phyloP scores from a whole-genome alignment of 2,888 invertebrate genomes.

The Tetragonisca angustula region DNA sequence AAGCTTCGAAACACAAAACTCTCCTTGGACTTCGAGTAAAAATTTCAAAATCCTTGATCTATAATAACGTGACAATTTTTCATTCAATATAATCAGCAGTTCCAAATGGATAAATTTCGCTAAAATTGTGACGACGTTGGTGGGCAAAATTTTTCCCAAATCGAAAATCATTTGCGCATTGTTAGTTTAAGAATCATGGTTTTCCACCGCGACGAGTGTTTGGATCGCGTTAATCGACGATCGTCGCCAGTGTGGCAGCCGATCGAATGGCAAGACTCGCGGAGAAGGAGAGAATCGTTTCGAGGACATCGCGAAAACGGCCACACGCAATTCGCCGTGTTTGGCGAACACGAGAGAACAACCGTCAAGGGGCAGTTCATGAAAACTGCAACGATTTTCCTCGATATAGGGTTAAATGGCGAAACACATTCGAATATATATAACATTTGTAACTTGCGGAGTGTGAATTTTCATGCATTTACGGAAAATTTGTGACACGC shows the following conservation, averaged over 20 bases:
- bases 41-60: too few species aligned
- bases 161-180: not conserved
- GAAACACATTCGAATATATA: not conserved
- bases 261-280: constrained; percentile 7
- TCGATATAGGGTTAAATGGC: not conserved
- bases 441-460: too few species aligned
- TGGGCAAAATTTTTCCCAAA: too few species aligned
- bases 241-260: not conserved
- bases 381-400: constrained; percentile 64
- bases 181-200: accelerated
- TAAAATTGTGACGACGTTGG: too few species aligned
- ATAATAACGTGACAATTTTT: too few species aligned
- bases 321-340: constrained; percentile 61
- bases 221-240: not conserved
- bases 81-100: too few species aligned
- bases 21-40: too few species aligned
- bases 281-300: constrained; percentile 65
- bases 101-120: too few species aligned
- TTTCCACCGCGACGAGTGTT: accelerated
- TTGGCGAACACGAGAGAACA: constrained; percentile 48
- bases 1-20: too few species aligned
- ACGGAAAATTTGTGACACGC: too few species aligned
- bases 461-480: too few species aligned
- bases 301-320: constrained; percentile 68
- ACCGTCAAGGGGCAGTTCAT: constrained; percentile 41